phyloP scores from a whole-genome alignment of 2,113 vertebrate species.

The Nyctereutes procyonoides region DNA sequence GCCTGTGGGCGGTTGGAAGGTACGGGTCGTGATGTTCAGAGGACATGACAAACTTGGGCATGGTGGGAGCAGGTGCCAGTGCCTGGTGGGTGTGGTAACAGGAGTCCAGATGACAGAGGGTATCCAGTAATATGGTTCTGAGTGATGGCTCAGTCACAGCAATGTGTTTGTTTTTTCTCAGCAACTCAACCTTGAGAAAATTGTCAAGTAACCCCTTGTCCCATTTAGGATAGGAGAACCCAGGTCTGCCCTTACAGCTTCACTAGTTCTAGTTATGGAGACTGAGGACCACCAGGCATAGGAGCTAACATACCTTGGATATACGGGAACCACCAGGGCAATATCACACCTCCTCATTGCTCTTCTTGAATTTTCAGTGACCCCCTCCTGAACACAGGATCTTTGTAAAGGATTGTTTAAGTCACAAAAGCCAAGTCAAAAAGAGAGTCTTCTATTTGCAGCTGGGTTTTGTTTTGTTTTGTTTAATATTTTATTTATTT shows the following conservation, averaged over 20 bases:
- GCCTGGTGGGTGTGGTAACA: no score
- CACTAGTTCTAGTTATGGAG: not conserved
- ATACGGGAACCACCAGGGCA: not conserved
- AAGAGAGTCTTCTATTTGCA: not conserved
- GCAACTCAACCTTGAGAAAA: not conserved
- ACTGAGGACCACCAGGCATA: not conserved
- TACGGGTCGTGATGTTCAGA: not conserved
- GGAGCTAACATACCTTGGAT: fast-evolving
- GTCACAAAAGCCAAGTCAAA: not conserved
- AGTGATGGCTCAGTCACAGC: not conserved
- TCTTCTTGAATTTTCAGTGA: not conserved
- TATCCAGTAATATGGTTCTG: not conserved
- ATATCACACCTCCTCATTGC: not conserved
- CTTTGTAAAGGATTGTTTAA: not conserved
- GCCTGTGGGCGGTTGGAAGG: not conserved
- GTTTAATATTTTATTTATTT: no score
- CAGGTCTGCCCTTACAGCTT: not conserved
- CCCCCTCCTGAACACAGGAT: not conserved
- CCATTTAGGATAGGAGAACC: not conserved
- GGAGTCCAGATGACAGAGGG: not conserved
- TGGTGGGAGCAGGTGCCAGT: no score
- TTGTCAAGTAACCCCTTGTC: not conserved
- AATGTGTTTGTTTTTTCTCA: not conserved
- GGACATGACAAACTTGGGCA: not conserved
- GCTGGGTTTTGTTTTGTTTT: not conserved